Conservation (phyloP, 2,113 vertebrate genomes). For the Spermophilus dauricus region DNA sequence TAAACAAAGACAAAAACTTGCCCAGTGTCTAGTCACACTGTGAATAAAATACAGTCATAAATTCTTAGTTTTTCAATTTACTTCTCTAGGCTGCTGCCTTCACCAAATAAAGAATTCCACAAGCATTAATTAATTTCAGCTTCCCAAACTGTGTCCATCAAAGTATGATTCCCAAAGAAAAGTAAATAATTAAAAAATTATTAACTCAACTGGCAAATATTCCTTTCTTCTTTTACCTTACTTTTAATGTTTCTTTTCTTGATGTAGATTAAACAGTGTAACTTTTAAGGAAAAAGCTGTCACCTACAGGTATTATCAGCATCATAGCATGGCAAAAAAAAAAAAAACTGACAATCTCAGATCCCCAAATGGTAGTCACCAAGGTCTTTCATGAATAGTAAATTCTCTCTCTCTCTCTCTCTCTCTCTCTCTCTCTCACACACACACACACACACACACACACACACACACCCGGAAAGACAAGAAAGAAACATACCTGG, state of each 20-base stretch:
- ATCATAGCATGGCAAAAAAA: not conserved
- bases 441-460: not conserved
- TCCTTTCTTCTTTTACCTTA: constrained; percentile 23
- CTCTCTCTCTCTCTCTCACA: not conserved
- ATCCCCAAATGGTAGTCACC: constrained; percentile 11
- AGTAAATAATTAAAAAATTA: constrained; percentile 44
- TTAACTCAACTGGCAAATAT: not conserved
- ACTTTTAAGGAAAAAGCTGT: constrained; percentile 52
- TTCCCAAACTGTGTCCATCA: constrained; percentile 23
- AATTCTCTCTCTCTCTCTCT: not conserved
- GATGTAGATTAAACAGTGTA: not conserved
- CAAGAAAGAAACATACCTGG: constrained; percentile 77
- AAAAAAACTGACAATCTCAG: not conserved
- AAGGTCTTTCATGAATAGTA: constrained; percentile 8
- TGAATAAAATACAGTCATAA: constrained; percentile 17
- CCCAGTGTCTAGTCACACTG: not conserved
- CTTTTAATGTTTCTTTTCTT: constrained; percentile 5
- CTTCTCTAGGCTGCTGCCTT: constrained; percentile 15
- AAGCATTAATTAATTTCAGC: not conserved
- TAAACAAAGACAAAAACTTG: constrained; percentile 1
- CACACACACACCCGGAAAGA: not conserved
- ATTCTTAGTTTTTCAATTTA: constrained; percentile 36
- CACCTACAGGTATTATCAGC: not conserved
- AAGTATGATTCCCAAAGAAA: constrained; percentile 23
- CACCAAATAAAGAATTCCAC: constrained; percentile 26